These are phyloP conservation scores for Himalopsyche kuldschensis DNA, from an alignment of 2,888 invertebrate species.

Conservation along the genomic window DNA sequence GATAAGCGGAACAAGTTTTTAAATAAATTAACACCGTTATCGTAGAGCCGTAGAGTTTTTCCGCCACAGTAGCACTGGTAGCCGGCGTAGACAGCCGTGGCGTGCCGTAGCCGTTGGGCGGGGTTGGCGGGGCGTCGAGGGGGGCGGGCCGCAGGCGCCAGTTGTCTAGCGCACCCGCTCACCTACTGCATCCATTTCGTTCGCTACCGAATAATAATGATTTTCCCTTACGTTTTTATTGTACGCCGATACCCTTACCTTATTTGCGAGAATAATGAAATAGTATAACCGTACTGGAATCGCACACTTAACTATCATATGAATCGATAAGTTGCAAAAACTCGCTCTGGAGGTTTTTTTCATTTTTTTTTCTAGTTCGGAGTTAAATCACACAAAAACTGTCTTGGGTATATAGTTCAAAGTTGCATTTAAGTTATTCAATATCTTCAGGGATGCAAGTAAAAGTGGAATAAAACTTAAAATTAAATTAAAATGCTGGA, in stretches of 20 bases:
- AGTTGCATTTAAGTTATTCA: too few species aligned
- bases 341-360: too few species aligned
- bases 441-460: too few species aligned
- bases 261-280: background rate
- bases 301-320: too few species aligned
- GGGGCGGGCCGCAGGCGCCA: background rate
- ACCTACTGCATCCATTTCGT: background rate
- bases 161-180: background rate
- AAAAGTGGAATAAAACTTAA: too few species aligned
- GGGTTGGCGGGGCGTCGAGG: background rate
- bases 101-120: background rate
- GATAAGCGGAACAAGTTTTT: too few species aligned
- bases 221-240: background rate
- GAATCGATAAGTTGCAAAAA: too few species aligned
- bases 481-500: too few species aligned
- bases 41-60: background rate
- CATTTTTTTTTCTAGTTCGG: too few species aligned
- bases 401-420: too few species aligned
- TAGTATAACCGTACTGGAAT: too few species aligned
- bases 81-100: background rate
- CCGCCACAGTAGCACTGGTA: background rate
- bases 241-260: background rate
- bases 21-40: background rate
- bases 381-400: too few species aligned
- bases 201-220: background rate